Evolutionary conservation across 92 coral and sea anemone genomes (phyloP), one percentile per base, ranked within the genome.

Genomic region (Epizoanthus rinbou): DNA sequence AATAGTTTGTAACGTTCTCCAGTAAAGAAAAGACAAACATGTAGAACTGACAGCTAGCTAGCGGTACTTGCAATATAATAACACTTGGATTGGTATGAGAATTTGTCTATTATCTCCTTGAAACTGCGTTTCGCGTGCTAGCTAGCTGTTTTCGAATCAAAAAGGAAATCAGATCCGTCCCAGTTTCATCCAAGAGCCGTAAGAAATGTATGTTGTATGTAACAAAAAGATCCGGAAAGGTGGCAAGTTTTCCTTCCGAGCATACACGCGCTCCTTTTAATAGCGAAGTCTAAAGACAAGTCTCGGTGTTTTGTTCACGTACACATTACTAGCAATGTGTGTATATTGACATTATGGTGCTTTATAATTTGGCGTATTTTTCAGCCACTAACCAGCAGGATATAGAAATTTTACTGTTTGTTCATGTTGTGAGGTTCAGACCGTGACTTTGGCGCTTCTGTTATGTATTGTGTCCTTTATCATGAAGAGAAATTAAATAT

Each of bases 291-390:
- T 50, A 13, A 10, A 50, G 15, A 50, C 54, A 50, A 9, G 54
- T 50, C 54, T 50, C 54, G 14, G 3, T 50, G 9, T 37, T 50
- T 50, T 50, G 54, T 50, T 50, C 14, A 10, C 54, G 16, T 50
- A 50, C 14, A 50, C 3, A 10, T 50, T 50, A 50, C 54, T 50
- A 50, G 54, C 50, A 35, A 3, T 67, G 73, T 41, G 13, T 6
- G 37, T 25, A 56, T 75, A 75, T 28, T 54, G 43, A 37, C 45
- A 28, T 54, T 74, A 11, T 56, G 8, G 33, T 15, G 8, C 58
- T 57, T 54, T 52, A 31, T n/a, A 56, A 52, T 35, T 11, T 50
- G n/a, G 67, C 37, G 57, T 75, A 35, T 18, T 75, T 57, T 75
- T 6, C 35, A 57, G 57, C 54, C 54, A 13, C 9, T 10, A 13